A percentile compares a stretch with the other conserved stretches of the same genome.
phyloP scores from a whole-genome alignment of 2,797 vertebrate species.

The Sitta carolinensis region DNA sequence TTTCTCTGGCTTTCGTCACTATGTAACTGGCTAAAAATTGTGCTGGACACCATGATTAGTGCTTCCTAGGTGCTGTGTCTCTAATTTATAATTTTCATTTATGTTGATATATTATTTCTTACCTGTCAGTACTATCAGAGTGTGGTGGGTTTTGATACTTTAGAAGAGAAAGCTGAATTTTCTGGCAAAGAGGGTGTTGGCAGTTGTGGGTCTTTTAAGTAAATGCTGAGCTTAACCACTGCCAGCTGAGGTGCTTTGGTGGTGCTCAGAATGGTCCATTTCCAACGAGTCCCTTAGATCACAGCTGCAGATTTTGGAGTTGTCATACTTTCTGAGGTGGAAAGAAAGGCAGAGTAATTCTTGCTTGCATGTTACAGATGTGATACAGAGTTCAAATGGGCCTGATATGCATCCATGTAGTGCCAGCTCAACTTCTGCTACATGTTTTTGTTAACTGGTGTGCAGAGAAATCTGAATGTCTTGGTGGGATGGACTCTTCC shows the following conservation, averaged over 20 bases:
- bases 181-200: neutral
- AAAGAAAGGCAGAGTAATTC: neutral
- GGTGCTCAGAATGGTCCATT: neutral
- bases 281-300: neutral
- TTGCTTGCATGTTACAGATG: rapidly evolving
- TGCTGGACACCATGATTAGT: neutral
- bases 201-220: neutral
- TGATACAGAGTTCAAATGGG: neutral
- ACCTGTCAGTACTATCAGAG: neutral
- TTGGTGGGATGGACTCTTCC: neutral
- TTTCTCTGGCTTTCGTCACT: neutral
- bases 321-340: neutral
- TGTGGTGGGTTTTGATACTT: rapidly evolving
- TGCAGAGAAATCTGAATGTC: neutral
- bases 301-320: neutral
- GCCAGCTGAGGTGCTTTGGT: neutral
- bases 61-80: neutral
- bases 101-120: neutral
- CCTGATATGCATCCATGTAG: rapidly evolving
- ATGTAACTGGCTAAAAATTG: neutral
- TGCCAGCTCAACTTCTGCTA: neutral
- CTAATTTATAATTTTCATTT: neutral
- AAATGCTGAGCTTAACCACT: neutral
- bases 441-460: rapidly evolving
- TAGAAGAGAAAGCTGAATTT: neutral